These are phyloP conservation scores for Tricholaema leucomelas DNA, from an alignment of 2,113 vertebrate species.

Conservation along the genomic window DNA sequence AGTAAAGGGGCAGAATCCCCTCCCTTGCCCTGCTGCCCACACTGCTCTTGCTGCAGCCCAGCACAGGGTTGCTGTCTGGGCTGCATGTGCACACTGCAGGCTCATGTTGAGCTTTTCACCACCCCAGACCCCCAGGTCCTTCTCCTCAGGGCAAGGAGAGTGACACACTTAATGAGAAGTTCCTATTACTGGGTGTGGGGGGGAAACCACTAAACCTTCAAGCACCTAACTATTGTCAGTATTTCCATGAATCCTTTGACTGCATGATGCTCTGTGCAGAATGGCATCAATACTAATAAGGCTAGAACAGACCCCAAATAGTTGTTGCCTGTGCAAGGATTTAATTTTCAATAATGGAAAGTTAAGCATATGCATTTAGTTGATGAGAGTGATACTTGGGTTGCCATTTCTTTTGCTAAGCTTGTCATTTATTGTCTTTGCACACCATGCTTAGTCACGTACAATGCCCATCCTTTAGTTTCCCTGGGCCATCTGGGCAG, in stretches of 20 bases:
- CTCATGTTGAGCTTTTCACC: too few relatives aligned
- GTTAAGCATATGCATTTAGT: background rate
- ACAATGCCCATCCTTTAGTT: background rate
- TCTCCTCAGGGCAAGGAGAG: too few relatives aligned
- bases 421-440: background rate
- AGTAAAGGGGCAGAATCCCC: too few relatives aligned
- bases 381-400: background rate
- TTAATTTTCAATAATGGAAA: background rate
- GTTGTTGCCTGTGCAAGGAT: background rate
- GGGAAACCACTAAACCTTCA: background rate
- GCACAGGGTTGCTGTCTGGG: too few relatives aligned
- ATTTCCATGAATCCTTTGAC: background rate
- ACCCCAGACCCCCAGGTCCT: too few relatives aligned
- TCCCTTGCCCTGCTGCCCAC: too few relatives aligned
- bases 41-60: too few relatives aligned
- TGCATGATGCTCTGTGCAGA: background rate
- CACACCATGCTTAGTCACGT: background rate
- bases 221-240: background rate
- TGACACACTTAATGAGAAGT: background rate
- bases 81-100: too few relatives aligned
- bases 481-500: background rate
- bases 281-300: background rate
- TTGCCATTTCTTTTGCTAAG: background rate
- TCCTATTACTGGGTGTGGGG: background rate
- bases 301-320: background rate